Evolutionary conservation across 2,797 vertebrate species (phyloP).

Genomic region (Siniperca obscura): DNA sequence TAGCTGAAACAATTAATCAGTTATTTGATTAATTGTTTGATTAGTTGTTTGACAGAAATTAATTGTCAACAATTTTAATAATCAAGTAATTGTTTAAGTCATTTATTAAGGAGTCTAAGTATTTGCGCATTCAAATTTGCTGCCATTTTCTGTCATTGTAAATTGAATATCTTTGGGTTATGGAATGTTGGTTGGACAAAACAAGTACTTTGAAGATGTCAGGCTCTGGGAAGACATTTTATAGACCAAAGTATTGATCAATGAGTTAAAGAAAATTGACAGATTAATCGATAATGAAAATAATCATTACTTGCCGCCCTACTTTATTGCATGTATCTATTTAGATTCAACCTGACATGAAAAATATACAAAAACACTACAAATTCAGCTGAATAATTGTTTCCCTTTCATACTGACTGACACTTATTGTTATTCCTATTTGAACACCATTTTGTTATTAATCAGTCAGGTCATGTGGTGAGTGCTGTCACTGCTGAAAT

Average conservation of each 20-base stretch:
- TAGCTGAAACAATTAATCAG: background rate
- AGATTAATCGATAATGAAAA: background rate
- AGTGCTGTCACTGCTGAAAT: slow-evolving; percentile 82
- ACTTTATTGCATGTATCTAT: background rate
- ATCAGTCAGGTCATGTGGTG: slow-evolving; percentile 82
- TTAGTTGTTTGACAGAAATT: too few relatives aligned
- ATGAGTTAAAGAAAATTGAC: background rate
- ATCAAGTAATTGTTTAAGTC: background rate
- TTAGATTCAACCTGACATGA: background rate
- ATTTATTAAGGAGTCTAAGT: background rate
- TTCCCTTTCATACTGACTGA: slow-evolving; percentile 71
- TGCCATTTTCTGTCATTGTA: background rate
- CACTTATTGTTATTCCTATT: slow-evolving; percentile 81
- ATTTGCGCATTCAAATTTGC: background rate
- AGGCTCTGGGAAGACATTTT: background rate
- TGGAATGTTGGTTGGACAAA: background rate
- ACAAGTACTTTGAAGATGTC: background rate
- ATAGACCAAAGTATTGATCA: background rate
- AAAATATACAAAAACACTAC: slow-evolving; percentile 3
- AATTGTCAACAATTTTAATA: background rate
- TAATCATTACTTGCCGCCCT: background rate
- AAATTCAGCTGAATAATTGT: slow-evolving; percentile 45
- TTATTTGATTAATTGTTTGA: background rate
- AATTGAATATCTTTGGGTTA: background rate
- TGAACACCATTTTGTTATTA: slow-evolving; percentile 80